These are phyloP conservation scores for Sminthurides bifidus DNA, from an alignment of 1,140 invertebrate genomes.

Conservation along the genomic window DNA sequence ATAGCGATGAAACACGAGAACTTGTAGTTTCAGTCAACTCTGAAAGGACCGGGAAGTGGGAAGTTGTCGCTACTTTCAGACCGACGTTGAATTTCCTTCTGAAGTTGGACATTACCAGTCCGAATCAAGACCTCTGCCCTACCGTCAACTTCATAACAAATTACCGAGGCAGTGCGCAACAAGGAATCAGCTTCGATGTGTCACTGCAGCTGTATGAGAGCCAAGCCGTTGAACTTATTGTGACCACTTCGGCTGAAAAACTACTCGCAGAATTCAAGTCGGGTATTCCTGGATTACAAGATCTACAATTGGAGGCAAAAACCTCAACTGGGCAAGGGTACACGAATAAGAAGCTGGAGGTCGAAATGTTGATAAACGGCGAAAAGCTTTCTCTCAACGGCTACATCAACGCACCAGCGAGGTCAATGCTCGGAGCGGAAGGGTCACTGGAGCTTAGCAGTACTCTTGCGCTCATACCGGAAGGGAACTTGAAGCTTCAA, in stretches of 20 bases:
- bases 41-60: constrained; percentile 18
- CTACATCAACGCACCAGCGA: neutral
- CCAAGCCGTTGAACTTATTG: neutral
- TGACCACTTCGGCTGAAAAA: neutral
- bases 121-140: constrained; percentile 4
- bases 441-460: constrained; percentile 5
- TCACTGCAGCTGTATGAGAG: neutral
- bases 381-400: neutral
- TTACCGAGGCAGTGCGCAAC: constrained; percentile 6
- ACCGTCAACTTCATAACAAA: constrained; percentile 10
- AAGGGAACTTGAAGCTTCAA: constrained; percentile 3
- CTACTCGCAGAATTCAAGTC: constrained; percentile 9
- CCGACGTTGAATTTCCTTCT: constrained; percentile 10
- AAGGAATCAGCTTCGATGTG: constrained; percentile 14
- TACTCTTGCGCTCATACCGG: constrained; percentile 12
- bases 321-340: neutral
- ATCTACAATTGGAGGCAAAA: constrained; percentile 8
- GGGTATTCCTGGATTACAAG: constrained; percentile 11
- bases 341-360: neutral
- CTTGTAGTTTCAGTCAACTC: constrained; percentile 16
- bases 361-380: constrained; percentile 1
- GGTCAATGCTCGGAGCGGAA: neutral
- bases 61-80: constrained; percentile 7
- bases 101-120: constrained; percentile 13
- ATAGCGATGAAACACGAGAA: constrained; percentile 16